Evolutionary conservation across 2,113 vertebrate species (phyloP).

Genomic region (Brachypteracias leptosomus): DNA sequence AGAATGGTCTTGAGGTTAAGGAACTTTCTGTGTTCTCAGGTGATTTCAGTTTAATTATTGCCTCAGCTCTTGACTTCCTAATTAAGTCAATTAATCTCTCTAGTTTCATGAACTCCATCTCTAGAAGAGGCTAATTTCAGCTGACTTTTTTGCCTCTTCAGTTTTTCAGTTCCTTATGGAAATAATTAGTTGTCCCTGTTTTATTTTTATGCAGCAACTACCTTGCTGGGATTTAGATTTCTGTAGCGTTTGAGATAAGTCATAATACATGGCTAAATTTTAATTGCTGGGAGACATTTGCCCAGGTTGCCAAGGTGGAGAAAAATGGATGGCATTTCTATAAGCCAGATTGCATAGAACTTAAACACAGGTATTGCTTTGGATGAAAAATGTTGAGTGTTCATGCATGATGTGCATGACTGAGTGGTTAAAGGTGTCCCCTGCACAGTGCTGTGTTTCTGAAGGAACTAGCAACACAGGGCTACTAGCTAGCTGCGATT

Average conservation of each 20-base stretch:
- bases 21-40: constrained; percentile 27
- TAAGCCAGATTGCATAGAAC: not conserved
- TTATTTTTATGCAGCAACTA: not conserved
- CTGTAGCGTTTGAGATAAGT: not conserved
- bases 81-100: constrained; percentile 66
- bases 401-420: not conserved
- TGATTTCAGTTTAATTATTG: constrained; percentile 58
- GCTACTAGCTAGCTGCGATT: not conserved
- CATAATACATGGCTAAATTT: not conserved
- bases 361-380: not conserved
- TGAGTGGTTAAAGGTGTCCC: not conserved
- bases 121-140: constrained; percentile 50
- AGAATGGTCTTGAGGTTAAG: constrained; percentile 41
- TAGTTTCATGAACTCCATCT: constrained; percentile 9
- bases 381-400: not conserved
- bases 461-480: not conserved
- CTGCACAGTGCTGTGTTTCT: not conserved
- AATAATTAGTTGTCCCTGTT: not conserved
- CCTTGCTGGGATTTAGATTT: not conserved
- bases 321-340: not conserved
- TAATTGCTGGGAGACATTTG: not conserved
- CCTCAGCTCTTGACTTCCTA: constrained; percentile 54
- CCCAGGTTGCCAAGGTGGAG: not conserved
- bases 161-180: not conserved
- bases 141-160: not conserved